Conservation (phyloP, 1,140 invertebrate species). For the Halesus radiatus region DNA sequence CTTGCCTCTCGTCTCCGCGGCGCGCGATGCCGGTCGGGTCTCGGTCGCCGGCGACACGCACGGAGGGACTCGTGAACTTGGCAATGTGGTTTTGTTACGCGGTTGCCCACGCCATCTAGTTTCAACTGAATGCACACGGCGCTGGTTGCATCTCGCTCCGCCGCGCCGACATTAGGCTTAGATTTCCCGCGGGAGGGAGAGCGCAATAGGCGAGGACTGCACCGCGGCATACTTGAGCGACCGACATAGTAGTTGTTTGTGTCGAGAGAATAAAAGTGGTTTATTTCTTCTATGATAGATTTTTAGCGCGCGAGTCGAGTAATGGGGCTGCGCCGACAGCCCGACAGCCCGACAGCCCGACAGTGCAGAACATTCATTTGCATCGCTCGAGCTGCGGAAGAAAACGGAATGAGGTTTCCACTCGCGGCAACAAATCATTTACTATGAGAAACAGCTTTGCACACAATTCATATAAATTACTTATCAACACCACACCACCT, state of each 20-base stretch:
- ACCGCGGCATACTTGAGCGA: constrained; percentile 35
- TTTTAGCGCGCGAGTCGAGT: constrained; percentile 30
- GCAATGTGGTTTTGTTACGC: constrained; percentile 39
- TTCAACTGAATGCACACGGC: constrained; percentile 38
- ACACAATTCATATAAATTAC: no score
- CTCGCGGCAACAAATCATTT: no score
- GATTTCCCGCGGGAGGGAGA: constrained; percentile 14
- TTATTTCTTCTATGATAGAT: constrained; percentile 46
- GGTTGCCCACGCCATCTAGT: constrained; percentile 42
- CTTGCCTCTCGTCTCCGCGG: neutral
- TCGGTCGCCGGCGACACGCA: constrained; percentile 40
- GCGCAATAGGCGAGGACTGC: constrained; percentile 6
- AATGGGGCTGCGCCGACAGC: neutral
- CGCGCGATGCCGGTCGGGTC: neutral
- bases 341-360: no score
- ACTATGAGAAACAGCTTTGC: no score
- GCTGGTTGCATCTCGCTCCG: constrained; percentile 26
- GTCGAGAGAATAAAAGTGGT: constrained; percentile 43
- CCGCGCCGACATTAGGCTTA: neutral
- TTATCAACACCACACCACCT: no score
- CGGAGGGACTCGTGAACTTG: constrained; percentile 43
- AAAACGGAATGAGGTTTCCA: neutral
- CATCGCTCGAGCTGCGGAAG: neutral
- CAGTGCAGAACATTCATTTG: no score
- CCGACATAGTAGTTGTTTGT: constrained; percentile 32